phyloP scores from a whole-genome alignment of 1,140 invertebrate species.

The Lordiphosa stackelbergi region DNA sequence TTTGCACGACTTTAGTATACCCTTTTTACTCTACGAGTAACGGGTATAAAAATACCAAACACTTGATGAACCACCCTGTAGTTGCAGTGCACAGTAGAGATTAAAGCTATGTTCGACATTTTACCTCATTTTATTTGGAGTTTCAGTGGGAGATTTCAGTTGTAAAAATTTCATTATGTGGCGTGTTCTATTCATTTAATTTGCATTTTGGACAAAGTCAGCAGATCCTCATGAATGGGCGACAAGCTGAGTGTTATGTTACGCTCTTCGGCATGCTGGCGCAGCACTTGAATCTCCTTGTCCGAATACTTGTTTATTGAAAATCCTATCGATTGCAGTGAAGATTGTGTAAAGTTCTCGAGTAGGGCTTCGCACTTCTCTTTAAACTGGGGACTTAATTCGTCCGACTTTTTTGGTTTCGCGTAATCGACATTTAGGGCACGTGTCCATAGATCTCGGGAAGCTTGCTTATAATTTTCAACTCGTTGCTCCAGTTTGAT shows the following conservation, averaged over 20 bases:
- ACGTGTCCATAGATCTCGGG: slow-evolving; percentile 46
- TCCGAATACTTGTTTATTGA: slow-evolving; percentile 29
- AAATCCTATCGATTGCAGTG: slow-evolving; percentile 3
- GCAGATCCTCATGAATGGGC: slow-evolving; percentile 27
- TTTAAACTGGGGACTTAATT: not conserved
- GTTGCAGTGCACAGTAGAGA: no score
- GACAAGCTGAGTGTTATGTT: slow-evolving; percentile 39
- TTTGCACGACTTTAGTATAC: no score
- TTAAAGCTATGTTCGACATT: no score
- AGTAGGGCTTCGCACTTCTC: slow-evolving; percentile 25
- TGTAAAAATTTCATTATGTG: no score
- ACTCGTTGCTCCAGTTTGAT: slow-evolving; percentile 22
- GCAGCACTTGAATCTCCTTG: slow-evolving; percentile 26
- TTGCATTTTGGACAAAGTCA: slow-evolving; percentile 31
- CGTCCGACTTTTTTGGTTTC: not conserved
- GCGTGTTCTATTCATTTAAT: no score
- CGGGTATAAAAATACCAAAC: no score
- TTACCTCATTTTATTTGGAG: no score
- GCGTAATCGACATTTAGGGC: slow-evolving; percentile 19
- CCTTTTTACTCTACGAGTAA: no score
- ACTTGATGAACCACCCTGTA: no score
- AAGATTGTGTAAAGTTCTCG: slow-evolving; percentile 16
- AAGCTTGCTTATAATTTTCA: slow-evolving; percentile 33
- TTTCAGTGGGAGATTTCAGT: no score
- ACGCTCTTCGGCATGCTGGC: slow-evolving; percentile 11